Conservation (phyloP, 2,888 invertebrate genomes). For the Tanytarsus gracilentus region DNA sequence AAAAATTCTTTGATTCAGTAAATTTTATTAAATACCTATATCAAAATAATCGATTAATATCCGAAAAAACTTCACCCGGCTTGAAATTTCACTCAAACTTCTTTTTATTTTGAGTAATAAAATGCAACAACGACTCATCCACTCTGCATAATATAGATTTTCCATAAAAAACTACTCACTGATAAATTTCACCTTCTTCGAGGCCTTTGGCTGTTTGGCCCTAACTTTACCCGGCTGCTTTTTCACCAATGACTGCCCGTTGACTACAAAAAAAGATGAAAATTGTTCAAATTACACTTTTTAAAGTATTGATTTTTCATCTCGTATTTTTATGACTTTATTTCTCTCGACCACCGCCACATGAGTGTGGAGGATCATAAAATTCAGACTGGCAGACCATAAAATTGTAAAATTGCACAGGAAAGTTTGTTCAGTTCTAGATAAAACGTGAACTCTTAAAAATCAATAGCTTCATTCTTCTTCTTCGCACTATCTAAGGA, state of each 20-base stretch:
- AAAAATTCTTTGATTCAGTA: too few relatives aligned
- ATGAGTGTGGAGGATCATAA: neutral
- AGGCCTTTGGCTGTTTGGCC: constrained; percentile 62
- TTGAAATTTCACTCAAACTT: too few relatives aligned
- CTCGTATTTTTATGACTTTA: neutral
- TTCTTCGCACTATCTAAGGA: too few relatives aligned
- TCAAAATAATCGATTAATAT: too few relatives aligned
- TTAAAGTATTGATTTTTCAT: neutral
- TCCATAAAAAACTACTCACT: too few relatives aligned
- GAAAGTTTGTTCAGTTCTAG: too few relatives aligned
- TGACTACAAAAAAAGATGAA: constrained; percentile 36
- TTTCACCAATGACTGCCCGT: constrained; percentile 55
- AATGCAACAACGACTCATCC: neutral
- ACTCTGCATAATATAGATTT: neutral
- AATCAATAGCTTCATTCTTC: too few relatives aligned
- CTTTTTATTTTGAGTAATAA: neutral
- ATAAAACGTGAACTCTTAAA: too few relatives aligned
- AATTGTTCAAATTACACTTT: neutral
- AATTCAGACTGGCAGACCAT: neutral
- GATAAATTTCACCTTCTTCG: constrained; percentile 81
- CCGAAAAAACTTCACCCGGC: too few relatives aligned
- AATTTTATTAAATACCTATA: too few relatives aligned
- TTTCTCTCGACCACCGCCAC: too few relatives aligned
- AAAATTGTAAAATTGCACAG: too few relatives aligned
- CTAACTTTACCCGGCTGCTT: constrained; percentile 75